These are phyloP conservation scores for Mormyrus hasselquistii DNA, from an alignment of 2,797 vertebrate species.

Conservation along the genomic window DNA sequence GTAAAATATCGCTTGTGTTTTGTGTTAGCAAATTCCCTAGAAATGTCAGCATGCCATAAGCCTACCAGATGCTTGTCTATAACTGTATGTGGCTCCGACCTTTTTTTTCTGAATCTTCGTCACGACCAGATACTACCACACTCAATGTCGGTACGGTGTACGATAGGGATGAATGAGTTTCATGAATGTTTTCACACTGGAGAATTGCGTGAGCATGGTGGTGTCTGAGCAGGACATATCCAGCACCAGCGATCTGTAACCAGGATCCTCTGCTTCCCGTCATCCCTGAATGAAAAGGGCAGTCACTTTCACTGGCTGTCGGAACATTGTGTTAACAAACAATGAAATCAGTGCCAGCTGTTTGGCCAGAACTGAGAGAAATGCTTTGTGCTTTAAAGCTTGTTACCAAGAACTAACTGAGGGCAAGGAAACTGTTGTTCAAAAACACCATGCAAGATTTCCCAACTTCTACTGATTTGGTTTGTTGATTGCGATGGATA, in stretches of 20 bases:
- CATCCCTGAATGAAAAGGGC: constrained; percentile 15
- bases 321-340: constrained; percentile 29
- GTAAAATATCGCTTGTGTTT: neutral
- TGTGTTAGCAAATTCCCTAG: neutral
- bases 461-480: constrained; percentile 11
- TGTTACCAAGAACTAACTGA: constrained; percentile 12
- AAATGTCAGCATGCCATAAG: neutral
- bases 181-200: neutral
- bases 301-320: constrained; percentile 16
- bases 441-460: constrained; percentile 17
- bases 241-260: neutral
- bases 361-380: constrained; percentile 15
- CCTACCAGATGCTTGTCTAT: neutral
- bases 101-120: neutral
- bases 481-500: neutral
- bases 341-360: constrained; percentile 29
- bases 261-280: neutral
- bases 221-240: neutral
- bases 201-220: neutral
- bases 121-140: neutral
- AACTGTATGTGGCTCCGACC: neutral
- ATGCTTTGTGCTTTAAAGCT: neutral
- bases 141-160: neutral
- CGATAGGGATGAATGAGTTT: neutral
- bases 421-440: neutral